Evolutionary conservation across 2,888 invertebrate genomes (phyloP).

Genomic region (Tenthredo amoena): DNA sequence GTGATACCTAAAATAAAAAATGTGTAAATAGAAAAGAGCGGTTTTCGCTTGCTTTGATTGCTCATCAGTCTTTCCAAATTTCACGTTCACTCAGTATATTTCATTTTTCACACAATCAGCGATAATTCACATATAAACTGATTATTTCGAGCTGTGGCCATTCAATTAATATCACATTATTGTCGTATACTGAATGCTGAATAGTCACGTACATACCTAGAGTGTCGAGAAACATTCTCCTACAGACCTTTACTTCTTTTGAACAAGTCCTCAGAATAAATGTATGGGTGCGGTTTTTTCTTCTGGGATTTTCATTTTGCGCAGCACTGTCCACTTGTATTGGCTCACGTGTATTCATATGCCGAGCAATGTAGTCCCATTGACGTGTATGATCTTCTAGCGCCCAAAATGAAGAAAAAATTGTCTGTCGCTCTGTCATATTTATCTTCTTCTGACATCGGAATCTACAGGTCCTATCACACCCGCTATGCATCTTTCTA

Average conservation of each 20-base stretch:
- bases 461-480: slow-evolving; percentile 33
- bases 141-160: not conserved
- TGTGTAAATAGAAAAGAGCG: slow-evolving; percentile 11
- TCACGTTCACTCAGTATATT: slow-evolving; percentile 2
- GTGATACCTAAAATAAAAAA: slow-evolving; percentile 10
- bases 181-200: slow-evolving; percentile 23
- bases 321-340: slow-evolving; percentile 28
- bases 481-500: slow-evolving; percentile 22
- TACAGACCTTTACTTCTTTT: slow-evolving; percentile 29
- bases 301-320: slow-evolving; percentile 3
- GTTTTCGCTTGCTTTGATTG: not conserved
- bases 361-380: slow-evolving; percentile 49
- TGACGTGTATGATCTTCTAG: slow-evolving; percentile 50
- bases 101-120: slow-evolving; percentile 10
- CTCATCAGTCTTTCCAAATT: slow-evolving; percentile 22
- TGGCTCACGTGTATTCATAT: slow-evolving; percentile 17
- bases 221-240: slow-evolving; percentile 30
- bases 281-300: slow-evolving; percentile 10
- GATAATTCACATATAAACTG: not conserved
- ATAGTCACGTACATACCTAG: slow-evolving; percentile 30
- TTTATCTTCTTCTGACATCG: slow-evolving; percentile 29
- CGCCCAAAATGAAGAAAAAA: slow-evolving; percentile 28
- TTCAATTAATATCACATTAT: slow-evolving; percentile 27
- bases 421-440: slow-evolving; percentile 27
- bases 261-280: slow-evolving; percentile 28